Conservation (phyloP, 2,888 invertebrate genomes). For the Phyllotreta cruciferae region DNA sequence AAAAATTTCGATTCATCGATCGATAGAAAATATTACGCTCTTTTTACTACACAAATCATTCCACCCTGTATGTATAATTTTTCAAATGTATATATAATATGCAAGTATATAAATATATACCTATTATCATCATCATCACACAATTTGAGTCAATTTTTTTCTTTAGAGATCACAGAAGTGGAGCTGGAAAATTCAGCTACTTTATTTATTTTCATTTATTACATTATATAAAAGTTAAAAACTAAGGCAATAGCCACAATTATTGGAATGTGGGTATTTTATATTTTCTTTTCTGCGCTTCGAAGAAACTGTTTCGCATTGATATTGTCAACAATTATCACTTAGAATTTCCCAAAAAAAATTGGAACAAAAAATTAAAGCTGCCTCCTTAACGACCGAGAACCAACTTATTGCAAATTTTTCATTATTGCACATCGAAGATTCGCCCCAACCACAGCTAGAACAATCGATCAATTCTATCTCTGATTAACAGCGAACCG, state of each 20-base stretch:
- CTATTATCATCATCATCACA: conserved; percentile 54
- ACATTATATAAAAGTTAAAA: conserved; percentile 44
- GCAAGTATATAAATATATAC: conserved; percentile 41
- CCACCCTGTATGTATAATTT: conserved; percentile 43
- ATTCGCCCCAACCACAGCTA: no score
- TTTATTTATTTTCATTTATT: conserved; percentile 41
- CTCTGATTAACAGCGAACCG: no score
- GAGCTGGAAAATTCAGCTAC: conserved; percentile 56
- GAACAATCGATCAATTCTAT: no score
- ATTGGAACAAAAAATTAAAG: conserved; percentile 48
- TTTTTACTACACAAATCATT: conserved; percentile 23
- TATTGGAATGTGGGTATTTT: conserved; percentile 47
- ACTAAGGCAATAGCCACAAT: conserved; percentile 45
- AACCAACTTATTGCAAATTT: conserved; percentile 1
- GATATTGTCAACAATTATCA: conserved; percentile 50
- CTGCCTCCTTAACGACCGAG: conserved; percentile 48
- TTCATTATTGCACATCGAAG: background rate
- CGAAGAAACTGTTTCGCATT: conserved; percentile 17
- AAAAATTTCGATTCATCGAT: conserved; percentile 17
- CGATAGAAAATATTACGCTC: conserved; percentile 19
- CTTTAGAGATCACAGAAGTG: conserved; percentile 61
- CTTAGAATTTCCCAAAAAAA: conserved; percentile 37
- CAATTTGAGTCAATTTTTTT: conserved; percentile 52
- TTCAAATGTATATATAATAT: conserved; percentile 42
- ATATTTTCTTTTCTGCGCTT: conserved; percentile 19